Conservation (phyloP, 1,140 invertebrate genomes). For the Nebria ingens region DNA sequence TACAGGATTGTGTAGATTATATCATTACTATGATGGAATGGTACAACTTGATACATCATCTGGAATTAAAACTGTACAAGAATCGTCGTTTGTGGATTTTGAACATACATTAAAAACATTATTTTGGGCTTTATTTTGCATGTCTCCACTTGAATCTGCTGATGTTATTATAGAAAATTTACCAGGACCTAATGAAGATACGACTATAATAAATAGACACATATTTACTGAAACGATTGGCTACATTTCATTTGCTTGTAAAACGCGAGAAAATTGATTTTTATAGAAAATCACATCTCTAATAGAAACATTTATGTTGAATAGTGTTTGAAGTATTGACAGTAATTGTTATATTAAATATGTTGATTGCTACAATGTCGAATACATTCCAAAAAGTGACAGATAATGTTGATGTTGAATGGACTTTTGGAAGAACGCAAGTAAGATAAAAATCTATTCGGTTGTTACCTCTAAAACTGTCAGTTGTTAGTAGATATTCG, state of each 20-base stretch:
- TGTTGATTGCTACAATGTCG: conserved; percentile 68
- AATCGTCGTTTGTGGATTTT: conserved; percentile 44
- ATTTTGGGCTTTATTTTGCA: conserved; percentile 68
- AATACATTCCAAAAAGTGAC: conserved; percentile 58
- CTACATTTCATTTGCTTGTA: conserved; percentile 49
- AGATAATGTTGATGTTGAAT: conserved; percentile 47
- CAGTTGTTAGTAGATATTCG: no score
- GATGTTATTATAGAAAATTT: conserved; percentile 50
- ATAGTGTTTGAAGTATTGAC: conserved; percentile 52
- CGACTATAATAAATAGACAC: conserved; percentile 42
- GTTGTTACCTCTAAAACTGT: background rate
- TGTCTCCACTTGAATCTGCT: conserved; percentile 53
- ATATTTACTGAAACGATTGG: conserved; percentile 49
- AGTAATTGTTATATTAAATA: conserved; percentile 65
- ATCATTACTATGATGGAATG: conserved; percentile 51
- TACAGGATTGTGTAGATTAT: conserved; percentile 32
- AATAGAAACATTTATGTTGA: background rate
- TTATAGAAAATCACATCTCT: background rate
- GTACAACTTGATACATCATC: conserved; percentile 39
- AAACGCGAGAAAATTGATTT: no score
- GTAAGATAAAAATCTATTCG: conserved; percentile 21
- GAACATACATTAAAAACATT: conserved; percentile 53
- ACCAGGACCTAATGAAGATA: conserved; percentile 35
- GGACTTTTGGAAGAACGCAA: conserved; percentile 47
- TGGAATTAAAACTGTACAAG: conserved; percentile 36